Conservation (phyloP, 2,113 vertebrate species). For the Paralichthys olivaceus region DNA sequence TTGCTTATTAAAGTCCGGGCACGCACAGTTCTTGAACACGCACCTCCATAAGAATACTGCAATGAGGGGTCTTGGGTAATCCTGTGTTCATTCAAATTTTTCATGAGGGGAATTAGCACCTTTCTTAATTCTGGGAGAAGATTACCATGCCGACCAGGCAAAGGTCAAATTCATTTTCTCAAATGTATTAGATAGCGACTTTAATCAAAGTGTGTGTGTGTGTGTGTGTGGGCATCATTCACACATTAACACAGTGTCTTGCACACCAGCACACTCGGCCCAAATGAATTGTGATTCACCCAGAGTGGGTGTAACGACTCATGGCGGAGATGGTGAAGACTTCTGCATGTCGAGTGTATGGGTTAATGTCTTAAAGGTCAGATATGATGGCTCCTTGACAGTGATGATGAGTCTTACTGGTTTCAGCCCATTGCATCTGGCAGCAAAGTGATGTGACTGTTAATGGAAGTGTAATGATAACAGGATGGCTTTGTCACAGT, state of each 20-base stretch:
- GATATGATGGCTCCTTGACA: conserved; percentile 47
- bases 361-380: conserved; percentile 71
- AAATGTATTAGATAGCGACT: conserved; percentile 33
- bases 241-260: conserved; percentile 22
- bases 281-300: conserved; percentile 54
- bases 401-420: conserved; percentile 49
- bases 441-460: conserved; percentile 51
- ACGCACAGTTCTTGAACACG: conserved; percentile 4
- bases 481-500: conserved; percentile 58
- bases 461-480: conserved; percentile 72
- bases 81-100: conserved; percentile 21
- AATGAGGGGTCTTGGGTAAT: conserved; percentile 36
- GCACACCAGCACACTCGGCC: conserved; percentile 3
- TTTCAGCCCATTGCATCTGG: conserved; percentile 58
- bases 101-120: conserved; percentile 30
- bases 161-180: conserved; percentile 58
- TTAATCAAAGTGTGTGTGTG: conserved; percentile 23
- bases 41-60: conserved; percentile 14
- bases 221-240: conserved; percentile 2
- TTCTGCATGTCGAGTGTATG: conserved; percentile 31
- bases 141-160: conserved; percentile 47
- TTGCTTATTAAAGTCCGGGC: conserved; percentile 38
- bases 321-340: conserved; percentile 37
- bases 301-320: conserved; percentile 64
- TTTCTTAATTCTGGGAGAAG: conserved; percentile 26